Conservation (phyloP, 2,888 invertebrate genomes). For the Coenonympha arcania region DNA sequence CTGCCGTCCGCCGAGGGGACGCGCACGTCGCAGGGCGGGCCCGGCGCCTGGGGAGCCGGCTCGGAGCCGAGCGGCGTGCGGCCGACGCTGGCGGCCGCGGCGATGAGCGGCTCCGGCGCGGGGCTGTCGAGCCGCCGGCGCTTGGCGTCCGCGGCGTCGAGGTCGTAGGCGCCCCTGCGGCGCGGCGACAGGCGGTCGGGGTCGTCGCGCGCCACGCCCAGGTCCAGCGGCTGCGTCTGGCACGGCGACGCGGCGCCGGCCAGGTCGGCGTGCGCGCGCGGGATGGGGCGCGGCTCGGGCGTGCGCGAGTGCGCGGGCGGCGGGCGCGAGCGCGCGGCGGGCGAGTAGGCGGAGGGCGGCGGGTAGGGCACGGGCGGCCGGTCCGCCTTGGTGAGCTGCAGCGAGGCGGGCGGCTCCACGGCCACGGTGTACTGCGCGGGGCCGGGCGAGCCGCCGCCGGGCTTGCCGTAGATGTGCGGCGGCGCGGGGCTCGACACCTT, state of each 20-base stretch:
- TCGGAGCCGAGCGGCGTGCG: slow-evolving; percentile 76
- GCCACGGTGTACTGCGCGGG: slow-evolving; percentile 62
- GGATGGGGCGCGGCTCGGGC: slow-evolving; percentile 66
- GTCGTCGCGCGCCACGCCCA: slow-evolving; percentile 80
- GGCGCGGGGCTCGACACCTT: slow-evolving; percentile 86
- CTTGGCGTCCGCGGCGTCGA: slow-evolving; percentile 74
- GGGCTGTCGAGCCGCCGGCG: slow-evolving; percentile 76
- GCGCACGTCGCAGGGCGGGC: slow-evolving; percentile 69
- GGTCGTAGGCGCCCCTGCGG: slow-evolving; percentile 74
- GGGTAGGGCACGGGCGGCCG: slow-evolving; percentile 63
- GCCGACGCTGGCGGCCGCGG: slow-evolving; percentile 81
- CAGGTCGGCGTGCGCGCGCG: slow-evolving; percentile 49
- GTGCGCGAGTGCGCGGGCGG: slow-evolving; percentile 76
- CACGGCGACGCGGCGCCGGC: slow-evolving; percentile 67
- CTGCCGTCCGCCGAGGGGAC: slow-evolving; percentile 77
- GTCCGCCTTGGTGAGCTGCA: slow-evolving; percentile 76
- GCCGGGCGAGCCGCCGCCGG: slow-evolving; percentile 64
- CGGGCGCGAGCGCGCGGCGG: slow-evolving; percentile 52
- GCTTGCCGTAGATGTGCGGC: slow-evolving; percentile 82
- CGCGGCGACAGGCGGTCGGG: slow-evolving; percentile 76
- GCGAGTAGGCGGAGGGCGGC: slow-evolving; percentile 57
- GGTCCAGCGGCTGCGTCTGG: slow-evolving; percentile 85
- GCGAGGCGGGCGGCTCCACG: slow-evolving; percentile 44
- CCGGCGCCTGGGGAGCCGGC: slow-evolving; percentile 64
- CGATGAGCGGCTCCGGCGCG: slow-evolving; percentile 78